phyloP scores from a whole-genome alignment of 2,113 vertebrate species.

The Proterorhinus semilunaris region DNA sequence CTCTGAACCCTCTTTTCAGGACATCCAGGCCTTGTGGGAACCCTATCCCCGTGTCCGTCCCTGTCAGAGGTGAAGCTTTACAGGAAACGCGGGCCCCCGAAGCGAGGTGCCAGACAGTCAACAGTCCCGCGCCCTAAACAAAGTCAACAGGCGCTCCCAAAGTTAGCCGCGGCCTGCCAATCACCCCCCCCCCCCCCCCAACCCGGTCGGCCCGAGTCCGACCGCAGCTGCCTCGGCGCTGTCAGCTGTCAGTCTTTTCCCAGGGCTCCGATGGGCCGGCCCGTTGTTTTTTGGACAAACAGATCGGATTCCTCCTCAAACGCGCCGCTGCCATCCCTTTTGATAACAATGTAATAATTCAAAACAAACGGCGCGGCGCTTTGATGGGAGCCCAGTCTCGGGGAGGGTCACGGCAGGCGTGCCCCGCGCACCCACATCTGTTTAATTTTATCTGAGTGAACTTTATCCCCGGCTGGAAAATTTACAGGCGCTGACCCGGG shows the following conservation, averaged over 20 bases:
- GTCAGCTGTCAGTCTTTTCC: slow-evolving; percentile 84
- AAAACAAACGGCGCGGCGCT: slow-evolving; percentile 99
- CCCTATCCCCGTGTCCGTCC: not conserved
- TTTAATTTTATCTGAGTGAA: slow-evolving; percentile 99
- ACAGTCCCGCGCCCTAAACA: slow-evolving; percentile 40
- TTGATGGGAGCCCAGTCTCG: slow-evolving; percentile 81
- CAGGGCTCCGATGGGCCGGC: slow-evolving; percentile 79
- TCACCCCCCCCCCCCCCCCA: slow-evolving; percentile 69
- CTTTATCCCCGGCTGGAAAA: slow-evolving; percentile 97
- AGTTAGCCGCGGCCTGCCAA: slow-evolving; percentile 85
- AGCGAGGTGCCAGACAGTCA: slow-evolving; percentile 42
- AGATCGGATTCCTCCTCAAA: slow-evolving; percentile 99
- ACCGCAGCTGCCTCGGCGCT: slow-evolving; percentile 70
- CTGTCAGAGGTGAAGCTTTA: slow-evolving; percentile 22
- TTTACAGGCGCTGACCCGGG: slow-evolving; percentile 95
- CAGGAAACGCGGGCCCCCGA: slow-evolving; percentile 7
- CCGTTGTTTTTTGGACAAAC: slow-evolving; percentile 97
- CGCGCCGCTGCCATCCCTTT: slow-evolving; percentile 91
- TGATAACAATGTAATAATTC: slow-evolving; percentile 99
- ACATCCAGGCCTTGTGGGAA: not conserved
- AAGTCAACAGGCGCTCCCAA: slow-evolving; percentile 58
- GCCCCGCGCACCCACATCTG: slow-evolving; percentile 98
- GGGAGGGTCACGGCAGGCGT: slow-evolving; percentile 88
- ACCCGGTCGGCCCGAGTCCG: not conserved
- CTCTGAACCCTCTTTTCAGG: not conserved